A percentile compares a stretch with the other conserved stretches of the same genome.
Conservation (phyloP, 2,797 vertebrate genomes). For the Dipus sagitta region DNA sequence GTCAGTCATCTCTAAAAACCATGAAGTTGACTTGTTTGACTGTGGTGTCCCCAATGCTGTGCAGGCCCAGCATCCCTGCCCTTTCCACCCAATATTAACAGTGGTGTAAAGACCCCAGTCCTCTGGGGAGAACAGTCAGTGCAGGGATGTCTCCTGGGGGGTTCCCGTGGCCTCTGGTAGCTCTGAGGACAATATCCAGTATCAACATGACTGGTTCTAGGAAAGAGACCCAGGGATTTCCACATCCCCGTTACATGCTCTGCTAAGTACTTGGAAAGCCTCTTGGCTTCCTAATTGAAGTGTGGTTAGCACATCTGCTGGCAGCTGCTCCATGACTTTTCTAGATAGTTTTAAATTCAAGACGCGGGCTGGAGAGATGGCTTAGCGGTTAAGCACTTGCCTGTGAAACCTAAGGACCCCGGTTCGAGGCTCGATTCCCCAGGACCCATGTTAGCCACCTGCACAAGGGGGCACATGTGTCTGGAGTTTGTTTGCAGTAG, state of each 20-base stretch:
- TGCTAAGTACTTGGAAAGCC: neutral
- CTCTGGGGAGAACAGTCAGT: neutral
- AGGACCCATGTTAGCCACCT: no score
- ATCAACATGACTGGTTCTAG: neutral
- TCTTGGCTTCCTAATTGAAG: neutral
- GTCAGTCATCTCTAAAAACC: conserved; percentile 3
- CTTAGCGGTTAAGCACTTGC: neutral
- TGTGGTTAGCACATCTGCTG: neutral
- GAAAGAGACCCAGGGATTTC: neutral
- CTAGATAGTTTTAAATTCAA: conserved; percentile 40
- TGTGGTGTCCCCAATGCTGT: neutral
- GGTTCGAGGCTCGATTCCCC: no score
- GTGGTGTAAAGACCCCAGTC: neutral
- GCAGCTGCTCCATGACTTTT: neutral
- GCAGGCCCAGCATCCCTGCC: neutral
- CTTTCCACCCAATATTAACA: neutral
- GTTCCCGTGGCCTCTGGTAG: conserved; percentile 22
- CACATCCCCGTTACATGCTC: neutral
- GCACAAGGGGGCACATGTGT: no score
- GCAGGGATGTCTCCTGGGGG: neutral
- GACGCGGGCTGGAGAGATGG: neutral
- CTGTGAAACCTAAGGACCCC: no score
- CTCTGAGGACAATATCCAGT: neutral
- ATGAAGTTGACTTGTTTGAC: neutral
- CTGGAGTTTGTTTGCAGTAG: no score